Conservation (phyloP, 2,888 invertebrate genomes). For the Matsumyia berberina region DNA sequence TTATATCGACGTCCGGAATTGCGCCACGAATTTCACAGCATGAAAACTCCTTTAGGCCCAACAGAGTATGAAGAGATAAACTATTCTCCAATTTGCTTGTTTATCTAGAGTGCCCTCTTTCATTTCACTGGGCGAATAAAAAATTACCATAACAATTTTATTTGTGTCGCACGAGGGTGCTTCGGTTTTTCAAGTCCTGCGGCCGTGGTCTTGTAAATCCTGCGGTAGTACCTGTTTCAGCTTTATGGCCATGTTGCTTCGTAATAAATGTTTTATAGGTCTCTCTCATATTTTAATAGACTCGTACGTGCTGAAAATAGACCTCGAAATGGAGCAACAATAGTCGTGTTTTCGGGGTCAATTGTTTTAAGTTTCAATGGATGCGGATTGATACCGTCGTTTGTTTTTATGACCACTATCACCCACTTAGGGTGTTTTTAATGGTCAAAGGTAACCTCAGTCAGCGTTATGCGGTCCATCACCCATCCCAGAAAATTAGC, state of each 20-base stretch:
- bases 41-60: constrained; percentile 1
- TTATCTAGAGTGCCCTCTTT: background rate
- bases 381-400: background rate
- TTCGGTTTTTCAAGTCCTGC: background rate
- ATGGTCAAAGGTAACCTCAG: constrained; percentile 33
- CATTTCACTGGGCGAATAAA: constrained; percentile 23
- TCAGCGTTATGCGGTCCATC: constrained; percentile 27
- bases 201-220: constrained; percentile 1
- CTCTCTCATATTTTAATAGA: constrained; percentile 42
- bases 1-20: background rate
- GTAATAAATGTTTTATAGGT: constrained; percentile 18
- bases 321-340: background rate
- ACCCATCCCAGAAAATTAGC: no score
- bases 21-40: background rate
- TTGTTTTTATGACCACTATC: constrained; percentile 3
- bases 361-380: background rate
- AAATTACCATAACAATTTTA: constrained; percentile 53
- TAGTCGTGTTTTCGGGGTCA: background rate
- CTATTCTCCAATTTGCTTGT: constrained; percentile 22
- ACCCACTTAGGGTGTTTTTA: constrained; percentile 26
- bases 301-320: background rate
- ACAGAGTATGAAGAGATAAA: constrained; percentile 40
- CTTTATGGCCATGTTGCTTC: constrained; percentile 1
- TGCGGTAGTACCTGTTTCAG: constrained; percentile 4
- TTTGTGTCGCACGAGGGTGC: constrained; percentile 1